phyloP scores from a whole-genome alignment of 2,797 vertebrate species.

The Strix occidentalis region DNA sequence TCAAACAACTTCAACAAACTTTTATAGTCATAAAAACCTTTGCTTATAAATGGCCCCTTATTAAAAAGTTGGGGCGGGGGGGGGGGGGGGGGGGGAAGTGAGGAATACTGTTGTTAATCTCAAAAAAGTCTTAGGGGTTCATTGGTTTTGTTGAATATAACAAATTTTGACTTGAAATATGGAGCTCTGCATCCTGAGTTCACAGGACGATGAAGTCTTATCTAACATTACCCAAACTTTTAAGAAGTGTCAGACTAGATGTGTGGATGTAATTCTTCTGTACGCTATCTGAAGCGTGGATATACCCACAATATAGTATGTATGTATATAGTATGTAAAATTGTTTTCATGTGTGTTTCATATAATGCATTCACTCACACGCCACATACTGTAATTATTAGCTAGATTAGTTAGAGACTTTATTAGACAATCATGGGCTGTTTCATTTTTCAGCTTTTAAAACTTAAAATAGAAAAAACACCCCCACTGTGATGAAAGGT shows the following conservation, averaged over 20 bases:
- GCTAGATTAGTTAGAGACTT: neutral
- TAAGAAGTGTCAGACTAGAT: neutral
- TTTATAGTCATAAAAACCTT: neutral
- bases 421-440: neutral
- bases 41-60: neutral
- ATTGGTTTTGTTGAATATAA: neutral
- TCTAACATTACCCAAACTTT: neutral
- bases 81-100: rapidly evolving
- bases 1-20: neutral
- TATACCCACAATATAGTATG: neutral
- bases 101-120: rapidly evolving
- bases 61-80: rapidly evolving
- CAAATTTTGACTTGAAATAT: neutral
- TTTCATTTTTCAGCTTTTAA: neutral
- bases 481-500: neutral
- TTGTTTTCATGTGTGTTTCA: neutral
- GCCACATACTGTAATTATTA: neutral
- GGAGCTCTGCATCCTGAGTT: neutral
- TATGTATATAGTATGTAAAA: neutral
- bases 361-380: neutral
- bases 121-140: neutral
- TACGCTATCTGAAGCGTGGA: neutral
- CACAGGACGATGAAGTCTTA: neutral
- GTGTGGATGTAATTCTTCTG: neutral
- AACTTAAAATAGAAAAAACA: neutral